Percentiles rank a stretch among this genome's conserved stretches.
Conservation (phyloP, 2,888 invertebrate genomes). For the Kuschelorhynchus macadamiae region DNA sequence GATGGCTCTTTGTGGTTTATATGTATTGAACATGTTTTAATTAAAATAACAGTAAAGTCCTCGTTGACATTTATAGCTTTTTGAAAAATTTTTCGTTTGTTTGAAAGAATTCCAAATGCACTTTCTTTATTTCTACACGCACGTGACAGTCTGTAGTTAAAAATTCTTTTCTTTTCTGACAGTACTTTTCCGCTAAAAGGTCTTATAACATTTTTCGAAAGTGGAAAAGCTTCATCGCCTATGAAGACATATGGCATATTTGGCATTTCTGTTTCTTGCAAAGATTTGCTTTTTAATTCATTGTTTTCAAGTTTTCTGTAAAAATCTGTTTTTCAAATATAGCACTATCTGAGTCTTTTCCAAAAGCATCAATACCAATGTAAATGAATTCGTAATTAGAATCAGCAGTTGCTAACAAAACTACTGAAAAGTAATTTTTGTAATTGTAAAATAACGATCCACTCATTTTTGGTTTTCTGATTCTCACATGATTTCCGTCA, state of each 20-base stretch:
- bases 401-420: slow-evolving; percentile 52
- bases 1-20: too few relatives aligned
- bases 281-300: slow-evolving; percentile 28
- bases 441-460: slow-evolving; percentile 51
- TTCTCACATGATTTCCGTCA: slow-evolving; percentile 51
- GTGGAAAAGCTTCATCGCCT: slow-evolving; percentile 43
- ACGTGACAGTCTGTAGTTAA: slow-evolving; percentile 49
- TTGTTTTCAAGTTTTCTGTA: slow-evolving; percentile 43
- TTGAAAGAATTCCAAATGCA: slow-evolving; percentile 47
- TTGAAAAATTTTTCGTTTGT: slow-evolving; percentile 44
- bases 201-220: slow-evolving; percentile 30
- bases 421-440: slow-evolving; percentile 49
- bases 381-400: slow-evolving; percentile 50
- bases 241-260: slow-evolving; percentile 45
- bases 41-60: slow-evolving; percentile 30
- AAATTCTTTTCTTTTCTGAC: slow-evolving; percentile 39
- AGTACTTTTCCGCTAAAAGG: slow-evolving; percentile 31
- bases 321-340: slow-evolving; percentile 41
- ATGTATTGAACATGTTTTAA: slow-evolving; percentile 44
- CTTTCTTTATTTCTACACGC: slow-evolving; percentile 42
- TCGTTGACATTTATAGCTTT: slow-evolving; percentile 36
- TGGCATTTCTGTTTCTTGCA: slow-evolving; percentile 37
- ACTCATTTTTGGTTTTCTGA: slow-evolving; percentile 24
- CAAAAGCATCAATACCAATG: slow-evolving; percentile 50
- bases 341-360: slow-evolving; percentile 36